Conservation (phyloP, 1,140 invertebrate species). For the Steinernema feltiae region DNA sequence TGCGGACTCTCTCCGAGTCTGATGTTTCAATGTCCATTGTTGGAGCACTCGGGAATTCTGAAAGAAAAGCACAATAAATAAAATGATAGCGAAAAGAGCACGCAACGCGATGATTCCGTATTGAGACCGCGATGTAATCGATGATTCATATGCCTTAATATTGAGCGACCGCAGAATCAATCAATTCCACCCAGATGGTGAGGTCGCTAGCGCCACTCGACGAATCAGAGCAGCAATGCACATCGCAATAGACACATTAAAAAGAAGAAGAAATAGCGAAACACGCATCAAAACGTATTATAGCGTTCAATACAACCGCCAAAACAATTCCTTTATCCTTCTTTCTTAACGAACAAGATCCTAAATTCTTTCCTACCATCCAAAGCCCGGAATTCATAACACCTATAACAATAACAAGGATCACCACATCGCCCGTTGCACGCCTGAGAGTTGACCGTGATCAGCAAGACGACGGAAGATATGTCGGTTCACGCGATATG, state of each 20-base stretch:
- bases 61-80: neutral
- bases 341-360: neutral
- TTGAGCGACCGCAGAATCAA: neutral
- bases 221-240: neutral
- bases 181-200: neutral
- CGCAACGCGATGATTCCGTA: neutral
- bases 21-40: slow-evolving; percentile 25
- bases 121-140: neutral
- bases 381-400: neutral
- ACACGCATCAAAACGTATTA: no score
- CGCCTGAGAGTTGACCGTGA: slow-evolving; percentile 46
- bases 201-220: neutral
- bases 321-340: no score
- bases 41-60: neutral
- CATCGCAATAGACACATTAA: neutral
- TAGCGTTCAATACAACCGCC: no score
- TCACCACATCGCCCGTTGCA: slow-evolving; percentile 54
- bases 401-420: slow-evolving; percentile 19
- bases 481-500: slow-evolving; percentile 49
- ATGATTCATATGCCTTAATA: neutral
- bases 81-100: neutral
- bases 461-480: slow-evolving; percentile 53
- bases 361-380: neutral
- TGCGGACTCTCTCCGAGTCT: slow-evolving; percentile 67
- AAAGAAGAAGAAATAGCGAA: no score